These are phyloP conservation scores for Phortica magna DNA, from an alignment of 2,888 invertebrate genomes.

Conservation along the genomic window DNA sequence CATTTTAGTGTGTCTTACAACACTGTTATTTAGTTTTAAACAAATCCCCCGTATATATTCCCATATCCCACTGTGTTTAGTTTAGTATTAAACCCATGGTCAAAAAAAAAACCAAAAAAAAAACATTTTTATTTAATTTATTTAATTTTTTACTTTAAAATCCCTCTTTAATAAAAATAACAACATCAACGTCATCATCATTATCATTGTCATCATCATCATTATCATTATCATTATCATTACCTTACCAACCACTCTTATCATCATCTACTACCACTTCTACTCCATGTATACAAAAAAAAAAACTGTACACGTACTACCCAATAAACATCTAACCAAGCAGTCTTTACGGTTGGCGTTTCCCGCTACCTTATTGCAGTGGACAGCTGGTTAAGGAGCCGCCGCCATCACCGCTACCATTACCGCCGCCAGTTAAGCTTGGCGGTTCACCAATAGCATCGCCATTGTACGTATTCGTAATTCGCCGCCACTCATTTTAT, in stretches of 20 bases:
- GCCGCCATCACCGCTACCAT: conserved; percentile 88
- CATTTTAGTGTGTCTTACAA: neutral
- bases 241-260: conserved; percentile 46
- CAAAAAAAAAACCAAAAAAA: neutral
- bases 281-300: conserved; percentile 1
- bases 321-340: conserved; percentile 74
- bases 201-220: conserved; percentile 30
- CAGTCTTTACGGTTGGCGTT: conserved; percentile 98
- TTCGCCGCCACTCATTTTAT: neutral
- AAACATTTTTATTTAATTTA: neutral
- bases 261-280: neutral
- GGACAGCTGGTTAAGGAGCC: conserved; percentile 85
- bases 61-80: neutral
- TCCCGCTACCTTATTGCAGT: conserved; percentile 97
- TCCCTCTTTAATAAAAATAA: neutral
- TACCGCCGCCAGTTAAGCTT: conserved; percentile 88
- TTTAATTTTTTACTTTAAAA: neutral
- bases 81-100: neutral
- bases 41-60: neutral
- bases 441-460: conserved; percentile 84
- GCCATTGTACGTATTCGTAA: conserved; percentile 81
- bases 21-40: conserved; percentile 28
- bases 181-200: conserved; percentile 34
- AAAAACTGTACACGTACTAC: conserved; percentile 30
- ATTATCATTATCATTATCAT: conserved; percentile 13